phyloP scores from a whole-genome alignment of 2,113 vertebrate genomes.

The Trinectes maculatus region DNA sequence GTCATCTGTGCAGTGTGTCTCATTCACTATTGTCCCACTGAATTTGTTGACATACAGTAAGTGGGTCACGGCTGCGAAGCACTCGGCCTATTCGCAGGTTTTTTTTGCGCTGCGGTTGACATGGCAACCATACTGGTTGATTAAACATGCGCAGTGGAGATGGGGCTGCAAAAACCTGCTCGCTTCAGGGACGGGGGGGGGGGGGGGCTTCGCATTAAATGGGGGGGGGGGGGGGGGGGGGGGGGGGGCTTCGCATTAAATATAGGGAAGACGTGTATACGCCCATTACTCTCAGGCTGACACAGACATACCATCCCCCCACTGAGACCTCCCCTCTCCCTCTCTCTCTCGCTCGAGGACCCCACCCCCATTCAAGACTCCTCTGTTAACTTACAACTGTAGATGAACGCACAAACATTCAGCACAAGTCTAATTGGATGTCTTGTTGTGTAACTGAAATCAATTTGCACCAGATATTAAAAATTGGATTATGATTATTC shows the following conservation, averaged over 20 bases:
- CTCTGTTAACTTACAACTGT: slow-evolving; percentile 38
- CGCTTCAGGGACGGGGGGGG: slow-evolving; percentile 62
- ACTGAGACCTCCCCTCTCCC: slow-evolving; percentile 26
- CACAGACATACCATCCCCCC: slow-evolving; percentile 66
- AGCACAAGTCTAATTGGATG: slow-evolving; percentile 26
- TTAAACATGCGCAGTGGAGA: slow-evolving; percentile 89
- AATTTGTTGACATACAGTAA: slow-evolving; percentile 97
- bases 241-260: slow-evolving; percentile 60
- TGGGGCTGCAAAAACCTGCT: slow-evolving; percentile 67
- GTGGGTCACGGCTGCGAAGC: slow-evolving; percentile 95
- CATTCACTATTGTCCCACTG: slow-evolving; percentile 87
- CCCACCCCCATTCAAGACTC: slow-evolving; percentile 47
- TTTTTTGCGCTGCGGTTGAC: slow-evolving; percentile 87
- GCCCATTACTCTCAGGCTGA: slow-evolving; percentile 61
- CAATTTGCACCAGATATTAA: background rate
- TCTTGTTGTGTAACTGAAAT: slow-evolving; percentile 8
- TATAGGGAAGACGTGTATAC: slow-evolving; percentile 62
- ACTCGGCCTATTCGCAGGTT: slow-evolving; percentile 84
- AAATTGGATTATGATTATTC: slow-evolving; percentile 21
- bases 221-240: slow-evolving; percentile 52
- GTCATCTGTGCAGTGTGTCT: slow-evolving; percentile 81
- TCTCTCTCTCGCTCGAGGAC: slow-evolving; percentile 37
- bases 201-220: too few relatives aligned
- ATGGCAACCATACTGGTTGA: slow-evolving; percentile 93
- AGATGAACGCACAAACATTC: slow-evolving; percentile 10